Evolutionary conservation across 2,888 invertebrate species (phyloP).

Genomic region (Drosophila borealis): DNA sequence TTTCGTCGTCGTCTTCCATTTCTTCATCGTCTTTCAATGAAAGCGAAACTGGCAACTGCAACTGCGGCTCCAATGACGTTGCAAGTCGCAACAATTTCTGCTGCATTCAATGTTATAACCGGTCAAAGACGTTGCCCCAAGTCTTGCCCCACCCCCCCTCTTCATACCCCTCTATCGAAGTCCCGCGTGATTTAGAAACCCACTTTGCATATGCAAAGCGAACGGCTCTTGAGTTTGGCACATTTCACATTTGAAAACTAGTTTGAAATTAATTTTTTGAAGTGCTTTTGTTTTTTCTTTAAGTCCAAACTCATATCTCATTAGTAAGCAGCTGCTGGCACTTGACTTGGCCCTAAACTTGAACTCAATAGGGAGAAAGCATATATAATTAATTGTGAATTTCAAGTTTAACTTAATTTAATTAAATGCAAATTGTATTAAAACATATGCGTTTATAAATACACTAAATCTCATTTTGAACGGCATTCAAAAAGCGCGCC

Average conservation of each 20-base stretch:
- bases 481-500: slow-evolving; percentile 36
- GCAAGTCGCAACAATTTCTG: slow-evolving; percentile 51
- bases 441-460: slow-evolving; percentile 10
- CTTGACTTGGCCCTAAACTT: slow-evolving; percentile 69
- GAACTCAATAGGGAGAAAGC: slow-evolving; percentile 60
- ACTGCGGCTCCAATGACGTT: slow-evolving; percentile 60
- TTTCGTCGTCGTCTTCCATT: slow-evolving; percentile 35
- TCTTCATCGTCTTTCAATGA: slow-evolving; percentile 52
- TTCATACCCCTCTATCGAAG: background rate
- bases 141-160: background rate
- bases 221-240: slow-evolving; percentile 52
- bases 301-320: slow-evolving; percentile 50
- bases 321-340: slow-evolving; percentile 45
- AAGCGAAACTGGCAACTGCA: slow-evolving; percentile 67
- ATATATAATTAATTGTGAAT: slow-evolving; percentile 6
- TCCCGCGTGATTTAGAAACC: slow-evolving; percentile 64
- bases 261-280: slow-evolving; percentile 56
- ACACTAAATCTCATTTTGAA: background rate
- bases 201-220: slow-evolving; percentile 68
- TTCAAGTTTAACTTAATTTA: slow-evolving; percentile 14
- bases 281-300: slow-evolving; percentile 29
- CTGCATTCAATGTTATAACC: slow-evolving; percentile 69
- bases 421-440: slow-evolving; percentile 6
- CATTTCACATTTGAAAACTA: slow-evolving; percentile 53
- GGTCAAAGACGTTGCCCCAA: slow-evolving; percentile 59